Conservation (phyloP, 2,113 vertebrate species). For the Nibea albiflora region DNA sequence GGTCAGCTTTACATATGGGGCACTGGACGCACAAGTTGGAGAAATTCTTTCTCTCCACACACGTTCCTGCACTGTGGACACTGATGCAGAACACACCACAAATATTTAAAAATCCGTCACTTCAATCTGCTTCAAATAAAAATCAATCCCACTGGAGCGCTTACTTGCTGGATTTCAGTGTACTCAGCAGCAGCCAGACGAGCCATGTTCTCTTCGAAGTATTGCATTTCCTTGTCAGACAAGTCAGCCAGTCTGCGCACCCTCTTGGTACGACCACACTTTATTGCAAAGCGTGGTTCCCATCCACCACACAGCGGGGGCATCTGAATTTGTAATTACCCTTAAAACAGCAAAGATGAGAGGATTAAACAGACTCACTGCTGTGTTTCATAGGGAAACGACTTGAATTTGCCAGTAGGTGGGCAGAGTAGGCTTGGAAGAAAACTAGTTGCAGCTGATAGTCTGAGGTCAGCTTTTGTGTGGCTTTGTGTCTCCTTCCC, state of each 20-base stretch:
- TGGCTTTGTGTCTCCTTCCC: too few relatives aligned
- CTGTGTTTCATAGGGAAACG: not conserved
- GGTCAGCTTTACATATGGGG: slow-evolving; percentile 40
- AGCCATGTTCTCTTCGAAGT: slow-evolving; percentile 76
- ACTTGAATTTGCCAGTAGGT: not conserved
- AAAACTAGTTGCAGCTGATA: too few relatives aligned
- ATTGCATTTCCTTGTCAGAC: slow-evolving; percentile 67
- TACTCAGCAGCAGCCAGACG: slow-evolving; percentile 61
- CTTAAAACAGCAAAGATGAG: slow-evolving; percentile 37
- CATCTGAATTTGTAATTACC: slow-evolving; percentile 74
- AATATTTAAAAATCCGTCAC: not conserved
- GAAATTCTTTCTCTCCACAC: slow-evolving; percentile 24
- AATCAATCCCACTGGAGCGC: not conserved
- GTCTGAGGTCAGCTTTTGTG: too few relatives aligned
- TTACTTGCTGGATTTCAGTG: slow-evolving; percentile 67
- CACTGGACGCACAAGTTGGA: slow-evolving; percentile 57
- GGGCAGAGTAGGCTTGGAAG: not conserved
- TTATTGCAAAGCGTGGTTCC: slow-evolving; percentile 57
- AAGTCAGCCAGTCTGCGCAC: slow-evolving; percentile 74
- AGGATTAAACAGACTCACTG: not conserved
- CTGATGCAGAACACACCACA: slow-evolving; percentile 1
- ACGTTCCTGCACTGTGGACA: slow-evolving; percentile 45
- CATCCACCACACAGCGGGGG: slow-evolving; percentile 62
- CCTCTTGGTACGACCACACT: slow-evolving; percentile 72
- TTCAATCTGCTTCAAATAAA: not conserved